Percentiles rank a stretch among this genome's conserved stretches.
phyloP scores from a whole-genome alignment of 2,113 vertebrate genomes.

The Cephalopholis sonnerati region DNA sequence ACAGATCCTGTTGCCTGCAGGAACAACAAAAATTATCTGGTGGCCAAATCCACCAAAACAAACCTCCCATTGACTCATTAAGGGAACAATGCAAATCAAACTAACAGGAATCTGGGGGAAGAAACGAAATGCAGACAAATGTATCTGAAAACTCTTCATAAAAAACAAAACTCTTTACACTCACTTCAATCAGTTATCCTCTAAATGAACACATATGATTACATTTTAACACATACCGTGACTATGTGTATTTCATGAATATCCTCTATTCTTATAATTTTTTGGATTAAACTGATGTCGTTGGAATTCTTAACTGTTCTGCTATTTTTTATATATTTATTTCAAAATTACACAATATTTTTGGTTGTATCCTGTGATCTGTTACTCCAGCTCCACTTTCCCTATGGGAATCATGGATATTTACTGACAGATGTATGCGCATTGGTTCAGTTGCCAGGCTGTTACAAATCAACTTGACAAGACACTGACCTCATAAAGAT shows the following conservation, averaged over 20 bases:
- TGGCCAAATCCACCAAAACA: not conserved
- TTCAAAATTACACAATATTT: not conserved
- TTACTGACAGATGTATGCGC: no score
- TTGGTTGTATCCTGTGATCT: not conserved
- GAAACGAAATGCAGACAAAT: not conserved
- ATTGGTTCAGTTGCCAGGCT: no score
- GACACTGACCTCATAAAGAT: no score
- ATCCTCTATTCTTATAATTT: not conserved
- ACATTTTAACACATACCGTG: not conserved
- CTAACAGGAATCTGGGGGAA: not conserved
- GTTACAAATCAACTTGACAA: no score
- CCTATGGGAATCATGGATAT: no score
- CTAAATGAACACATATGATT: not conserved
- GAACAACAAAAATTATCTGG: constrained; percentile 14
- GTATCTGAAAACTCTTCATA: not conserved
- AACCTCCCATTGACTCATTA: not conserved
- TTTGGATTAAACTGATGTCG: not conserved
- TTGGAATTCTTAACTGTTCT: not conserved
- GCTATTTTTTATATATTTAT: not conserved
- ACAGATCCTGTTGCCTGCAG: constrained; percentile 92
- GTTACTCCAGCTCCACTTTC: not conserved
- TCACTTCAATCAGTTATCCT: not conserved
- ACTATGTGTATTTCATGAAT: not conserved
- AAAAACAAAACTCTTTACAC: no score
- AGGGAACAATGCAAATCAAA: not conserved